These are phyloP conservation scores for Oscheius sp. DNA, from an alignment of 2,888 invertebrate species.

Conservation along the genomic window DNA sequence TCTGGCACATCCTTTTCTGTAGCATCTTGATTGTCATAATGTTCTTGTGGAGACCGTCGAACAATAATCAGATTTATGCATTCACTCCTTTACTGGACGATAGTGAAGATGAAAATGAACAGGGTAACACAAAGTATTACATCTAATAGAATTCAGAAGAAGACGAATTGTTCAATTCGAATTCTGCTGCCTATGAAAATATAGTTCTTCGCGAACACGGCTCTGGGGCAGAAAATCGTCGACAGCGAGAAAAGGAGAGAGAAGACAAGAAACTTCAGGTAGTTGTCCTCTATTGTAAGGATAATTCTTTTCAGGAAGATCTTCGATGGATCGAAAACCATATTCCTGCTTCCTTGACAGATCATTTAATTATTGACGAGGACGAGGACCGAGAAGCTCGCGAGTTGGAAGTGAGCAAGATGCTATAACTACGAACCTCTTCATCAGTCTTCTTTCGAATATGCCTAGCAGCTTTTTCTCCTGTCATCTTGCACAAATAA, in stretches of 20 bases:
- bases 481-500: constrained; percentile 16
- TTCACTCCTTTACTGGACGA: constrained; percentile 90
- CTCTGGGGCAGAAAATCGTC: constrained; percentile 44
- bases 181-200: constrained; percentile 48
- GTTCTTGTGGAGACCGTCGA: constrained; percentile 92
- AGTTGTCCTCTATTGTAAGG: neutral
- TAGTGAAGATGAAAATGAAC: constrained; percentile 80
- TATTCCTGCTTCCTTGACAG: constrained; percentile 82
- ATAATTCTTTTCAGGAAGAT: constrained; percentile 76
- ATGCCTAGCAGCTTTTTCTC: neutral
- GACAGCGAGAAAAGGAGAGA: constrained; percentile 40
- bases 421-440: no score
- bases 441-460: neutral
- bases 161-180: constrained; percentile 58
- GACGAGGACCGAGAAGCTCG: constrained; percentile 63
- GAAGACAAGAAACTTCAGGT: constrained; percentile 56
- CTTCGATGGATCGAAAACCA: constrained; percentile 93
- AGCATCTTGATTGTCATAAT: constrained; percentile 87
- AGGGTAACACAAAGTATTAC: no score
- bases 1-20: constrained; percentile 92
- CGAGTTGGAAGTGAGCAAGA: constrained; percentile 66
- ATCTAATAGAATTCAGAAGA: no score
- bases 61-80: constrained; percentile 89
- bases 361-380: constrained; percentile 71
- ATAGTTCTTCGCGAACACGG: constrained; percentile 44